Evolutionary conservation across 2,113 vertebrate species (phyloP).

Genomic region (Oncorhynchus mykiss): DNA sequence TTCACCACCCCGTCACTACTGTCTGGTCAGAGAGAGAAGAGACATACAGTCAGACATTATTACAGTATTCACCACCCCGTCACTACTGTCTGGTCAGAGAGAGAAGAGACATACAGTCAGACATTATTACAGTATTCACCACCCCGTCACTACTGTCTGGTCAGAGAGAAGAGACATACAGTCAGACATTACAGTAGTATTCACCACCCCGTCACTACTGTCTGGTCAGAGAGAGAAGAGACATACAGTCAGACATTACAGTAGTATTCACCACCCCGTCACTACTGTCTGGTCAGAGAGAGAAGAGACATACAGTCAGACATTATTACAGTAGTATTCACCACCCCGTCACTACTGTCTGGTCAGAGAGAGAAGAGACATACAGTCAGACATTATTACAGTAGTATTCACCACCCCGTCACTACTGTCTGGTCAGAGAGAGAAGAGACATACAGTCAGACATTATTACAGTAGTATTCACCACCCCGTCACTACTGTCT

Average conservation of each 20-base stretch:
- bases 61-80: constrained; percentile 74
- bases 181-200: constrained; percentile 59
- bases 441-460: too few species aligned
- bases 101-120: too few species aligned
- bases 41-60: too few species aligned
- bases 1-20: constrained; percentile 84
- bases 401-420: constrained; percentile 83
- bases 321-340: constrained; percentile 71
- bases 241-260: too few species aligned
- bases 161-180: not conserved
- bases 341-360: constrained; percentile 86
- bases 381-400: too few species aligned
- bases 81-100: constrained; percentile 81
- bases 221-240: constrained; percentile 65
- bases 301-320: too few species aligned
- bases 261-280: constrained; percentile 83
- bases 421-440: constrained; percentile 79
- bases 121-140: constrained; percentile 64
- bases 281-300: constrained; percentile 79
- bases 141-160: constrained; percentile 85
- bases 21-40: constrained; percentile 66
- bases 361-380: not conserved
- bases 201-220: constrained; percentile 83
- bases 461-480: constrained; percentile 71
- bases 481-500: constrained; percentile 86